These are phyloP conservation scores for Polypterus senegalus DNA, from an alignment of 2,113 vertebrate genomes.

Conservation along the genomic window DNA sequence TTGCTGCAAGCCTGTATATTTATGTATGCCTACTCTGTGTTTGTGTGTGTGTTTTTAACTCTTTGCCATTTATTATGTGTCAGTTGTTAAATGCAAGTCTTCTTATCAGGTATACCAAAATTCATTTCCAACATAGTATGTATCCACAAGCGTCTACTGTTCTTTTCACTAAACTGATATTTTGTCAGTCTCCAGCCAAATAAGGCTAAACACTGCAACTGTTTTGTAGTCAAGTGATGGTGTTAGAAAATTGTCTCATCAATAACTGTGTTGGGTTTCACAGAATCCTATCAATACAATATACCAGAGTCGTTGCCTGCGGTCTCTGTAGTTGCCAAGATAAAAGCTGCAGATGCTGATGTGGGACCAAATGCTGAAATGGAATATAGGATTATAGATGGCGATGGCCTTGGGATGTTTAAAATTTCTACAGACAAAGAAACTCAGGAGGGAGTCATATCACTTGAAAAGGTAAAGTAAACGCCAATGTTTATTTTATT, in stretches of 20 bases:
- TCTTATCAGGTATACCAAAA: too few species aligned
- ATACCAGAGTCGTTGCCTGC: conserved; percentile 76
- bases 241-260: conserved; percentile 20
- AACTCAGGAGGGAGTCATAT: conserved; percentile 80
- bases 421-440: conserved; percentile 81
- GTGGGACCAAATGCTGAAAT: conserved; percentile 82
- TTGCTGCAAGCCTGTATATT: too few species aligned
- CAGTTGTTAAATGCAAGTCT: too few species aligned
- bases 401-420: conserved; percentile 71
- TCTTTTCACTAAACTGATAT: too few species aligned
- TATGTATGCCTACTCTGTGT: too few species aligned
- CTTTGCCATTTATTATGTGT: too few species aligned
- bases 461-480: conserved; percentile 68
- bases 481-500: conserved; percentile 1
- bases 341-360: conserved; percentile 82
- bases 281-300: conserved; percentile 81
- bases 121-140: too few species aligned
- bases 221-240: conserved; percentile 19
- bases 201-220: neutral
- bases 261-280: conserved; percentile 28
- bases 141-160: too few species aligned
- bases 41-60: too few species aligned
- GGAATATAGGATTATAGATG: conserved; percentile 87
- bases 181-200: too few species aligned
- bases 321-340: conserved; percentile 74